Evolutionary conservation across 2,888 invertebrate species (phyloP), one percentile per base, ranked within the genome.

Genomic region (Erannis defoliaria): DNA sequence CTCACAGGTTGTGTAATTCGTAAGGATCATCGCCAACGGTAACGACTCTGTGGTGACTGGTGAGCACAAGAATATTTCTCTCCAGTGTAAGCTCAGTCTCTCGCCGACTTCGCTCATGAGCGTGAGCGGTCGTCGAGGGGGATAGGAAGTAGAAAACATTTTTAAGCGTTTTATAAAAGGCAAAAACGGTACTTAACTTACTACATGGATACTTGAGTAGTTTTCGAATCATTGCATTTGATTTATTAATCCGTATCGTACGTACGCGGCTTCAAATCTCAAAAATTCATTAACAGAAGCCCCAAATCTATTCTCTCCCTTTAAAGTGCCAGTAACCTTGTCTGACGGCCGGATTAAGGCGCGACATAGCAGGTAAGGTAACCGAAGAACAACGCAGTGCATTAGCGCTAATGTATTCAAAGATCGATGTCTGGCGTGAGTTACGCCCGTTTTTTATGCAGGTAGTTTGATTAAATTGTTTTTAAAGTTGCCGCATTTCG

Each of bases 331-430:
- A 21, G n/a, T 38, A 59, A 54, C 54, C 42, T 53, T 42, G 48
- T 54, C 53, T 37, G 46, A 14, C 18, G 8, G 56, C 18, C 23
- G 40, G 50, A 51, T 61, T 55, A 61, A 51, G 61, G 55, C 35
- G 59, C 56, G 51, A 55, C 38, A 45, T 31, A 35, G 40, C 55
- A 65, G 57, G 68, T 64, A 66, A 65, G 57, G 68, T 64, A 66
- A 63, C 58, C 60, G 35, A 38, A 68, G 64, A 61, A 60, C 53
- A 45, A 49, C 51, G 51, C 55, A 53, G 53, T 62, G 62, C 65
- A 68, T 68, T 68, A 65, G 56, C 58, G 35, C 62, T 68, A 65
- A 70, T 65, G 63, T 57, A 66, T 66, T 51, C 53, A 42, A 50
- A 61, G 66, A 65, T 67, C 66, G 67, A 70, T 63, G 53, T 62